Evolutionary conservation across 2,888 invertebrate species (phyloP).

Genomic region (Eristalis intricaria): DNA sequence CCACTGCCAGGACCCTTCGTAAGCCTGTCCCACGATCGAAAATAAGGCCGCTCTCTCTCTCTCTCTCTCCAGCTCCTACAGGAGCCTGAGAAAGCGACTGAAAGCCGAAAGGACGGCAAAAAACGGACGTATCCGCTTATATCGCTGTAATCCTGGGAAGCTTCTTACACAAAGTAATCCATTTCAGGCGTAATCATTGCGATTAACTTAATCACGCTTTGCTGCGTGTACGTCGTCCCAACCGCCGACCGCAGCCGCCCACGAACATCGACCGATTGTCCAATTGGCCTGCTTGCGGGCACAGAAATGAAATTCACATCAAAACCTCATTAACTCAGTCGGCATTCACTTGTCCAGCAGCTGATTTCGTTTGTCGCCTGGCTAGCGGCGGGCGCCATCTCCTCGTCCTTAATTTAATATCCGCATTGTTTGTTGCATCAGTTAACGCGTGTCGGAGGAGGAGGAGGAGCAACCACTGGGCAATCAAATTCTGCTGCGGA

Average conservation of each 20-base stretch:
- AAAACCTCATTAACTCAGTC: conserved; percentile 57
- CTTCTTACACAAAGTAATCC: conserved; percentile 30
- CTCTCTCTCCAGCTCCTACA: no score
- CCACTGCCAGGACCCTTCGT: no score
- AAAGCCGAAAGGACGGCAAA: background rate
- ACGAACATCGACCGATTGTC: background rate
- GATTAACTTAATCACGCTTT: conserved; percentile 24
- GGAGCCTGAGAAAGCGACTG: background rate
- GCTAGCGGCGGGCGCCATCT: no score
- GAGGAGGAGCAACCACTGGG: background rate
- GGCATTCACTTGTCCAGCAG: conserved; percentile 12
- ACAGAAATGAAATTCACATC: conserved; percentile 53
- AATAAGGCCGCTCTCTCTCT: background rate
- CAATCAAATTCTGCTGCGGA: conserved; percentile 35
- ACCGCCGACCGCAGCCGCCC: background rate
- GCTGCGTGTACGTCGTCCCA: conserved; percentile 1
- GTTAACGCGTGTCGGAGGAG: background rate
- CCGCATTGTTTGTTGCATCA: conserved; percentile 27
- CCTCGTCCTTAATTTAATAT: conserved; percentile 42
- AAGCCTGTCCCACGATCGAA: background rate
- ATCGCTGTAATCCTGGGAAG: background rate
- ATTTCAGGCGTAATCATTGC: conserved; percentile 9
- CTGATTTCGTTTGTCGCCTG: background rate
- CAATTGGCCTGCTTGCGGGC: background rate
- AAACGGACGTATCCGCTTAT: background rate